A percentile compares a stretch with the other conserved stretches of the same genome.
Evolutionary conservation across 2,797 vertebrate genomes (phyloP).

Genomic region (Eurystomus glaucurus): DNA sequence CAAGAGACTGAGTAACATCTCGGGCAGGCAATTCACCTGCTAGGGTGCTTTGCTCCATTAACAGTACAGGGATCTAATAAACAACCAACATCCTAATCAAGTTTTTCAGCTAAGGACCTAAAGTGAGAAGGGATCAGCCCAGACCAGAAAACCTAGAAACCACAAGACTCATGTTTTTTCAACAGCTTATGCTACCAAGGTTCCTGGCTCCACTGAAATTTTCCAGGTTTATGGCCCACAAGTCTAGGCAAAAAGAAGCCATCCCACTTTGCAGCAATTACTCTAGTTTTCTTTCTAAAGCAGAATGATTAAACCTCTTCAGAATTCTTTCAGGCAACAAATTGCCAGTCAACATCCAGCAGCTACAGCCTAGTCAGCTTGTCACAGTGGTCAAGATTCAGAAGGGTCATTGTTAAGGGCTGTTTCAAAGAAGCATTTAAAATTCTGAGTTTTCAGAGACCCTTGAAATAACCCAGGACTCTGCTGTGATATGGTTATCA

Average conservation of each 20-base stretch:
- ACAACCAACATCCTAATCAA: not conserved
- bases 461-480: not conserved
- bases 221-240: not conserved
- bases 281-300: not conserved
- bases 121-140: not conserved
- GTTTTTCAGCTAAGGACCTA: not conserved
- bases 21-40: not conserved
- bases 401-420: not conserved
- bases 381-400: not conserved
- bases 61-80: not conserved
- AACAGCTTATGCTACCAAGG: not conserved
- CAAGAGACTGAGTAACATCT: not conserved
- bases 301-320: not conserved
- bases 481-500: not conserved
- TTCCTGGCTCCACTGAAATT: not conserved
- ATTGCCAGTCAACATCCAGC: not conserved
- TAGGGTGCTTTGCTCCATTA: accelerated
- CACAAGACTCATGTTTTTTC: not conserved
- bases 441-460: not conserved
- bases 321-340: not conserved
- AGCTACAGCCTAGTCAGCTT: not conserved
- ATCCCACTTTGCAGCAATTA: not conserved
- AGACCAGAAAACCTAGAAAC: not conserved
- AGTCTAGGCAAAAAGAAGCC: not conserved
- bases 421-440: not conserved